These are phyloP conservation scores for Hetaerina titia DNA, from an alignment of 2,888 invertebrate genomes.

Conservation along the genomic window DNA sequence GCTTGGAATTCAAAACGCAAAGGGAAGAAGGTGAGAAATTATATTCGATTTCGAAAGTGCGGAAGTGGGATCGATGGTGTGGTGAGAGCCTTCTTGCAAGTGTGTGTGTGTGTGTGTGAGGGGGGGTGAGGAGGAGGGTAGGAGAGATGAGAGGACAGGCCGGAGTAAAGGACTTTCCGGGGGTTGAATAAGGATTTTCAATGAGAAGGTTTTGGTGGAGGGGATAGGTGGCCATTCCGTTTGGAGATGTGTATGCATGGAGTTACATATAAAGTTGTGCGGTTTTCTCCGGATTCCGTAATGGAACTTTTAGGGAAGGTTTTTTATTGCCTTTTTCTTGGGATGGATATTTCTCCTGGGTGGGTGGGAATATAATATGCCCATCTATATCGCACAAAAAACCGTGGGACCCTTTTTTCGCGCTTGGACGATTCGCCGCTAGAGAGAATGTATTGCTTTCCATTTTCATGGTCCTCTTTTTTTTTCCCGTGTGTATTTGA, in stretches of 20 bases:
- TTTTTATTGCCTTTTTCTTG: not conserved
- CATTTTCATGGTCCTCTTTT: conserved; percentile 43
- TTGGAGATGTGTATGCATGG: not conserved
- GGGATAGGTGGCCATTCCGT: not conserved
- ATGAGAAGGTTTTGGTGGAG: not conserved
- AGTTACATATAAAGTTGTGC: conserved; percentile 52
- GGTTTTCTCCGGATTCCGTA: conserved; percentile 54
- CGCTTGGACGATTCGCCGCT: conserved; percentile 19
- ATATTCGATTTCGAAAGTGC: conserved; percentile 60
- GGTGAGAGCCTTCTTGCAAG: not conserved
- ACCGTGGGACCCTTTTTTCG: conserved; percentile 9
- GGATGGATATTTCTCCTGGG: conserved; percentile 39
- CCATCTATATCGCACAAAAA: conserved; percentile 24
- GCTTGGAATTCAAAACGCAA: conserved; percentile 34
- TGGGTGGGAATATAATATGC: not conserved
- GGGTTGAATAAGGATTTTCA: conserved; percentile 12
- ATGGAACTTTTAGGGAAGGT: conserved; percentile 34
- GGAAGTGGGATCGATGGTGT: conserved; percentile 46
- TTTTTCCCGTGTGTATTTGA: conserved; percentile 16
- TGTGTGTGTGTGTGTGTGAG: too few species aligned
- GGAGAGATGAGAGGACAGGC: not conserved
- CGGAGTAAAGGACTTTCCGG: conserved; percentile 11
- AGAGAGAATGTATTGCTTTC: conserved; percentile 52
- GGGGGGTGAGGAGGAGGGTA: not conserved
- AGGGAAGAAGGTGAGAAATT: conserved; percentile 53